Evolutionary conservation across 2,113 vertebrate species (phyloP).

Genomic region (Gobiocypris rarus): DNA sequence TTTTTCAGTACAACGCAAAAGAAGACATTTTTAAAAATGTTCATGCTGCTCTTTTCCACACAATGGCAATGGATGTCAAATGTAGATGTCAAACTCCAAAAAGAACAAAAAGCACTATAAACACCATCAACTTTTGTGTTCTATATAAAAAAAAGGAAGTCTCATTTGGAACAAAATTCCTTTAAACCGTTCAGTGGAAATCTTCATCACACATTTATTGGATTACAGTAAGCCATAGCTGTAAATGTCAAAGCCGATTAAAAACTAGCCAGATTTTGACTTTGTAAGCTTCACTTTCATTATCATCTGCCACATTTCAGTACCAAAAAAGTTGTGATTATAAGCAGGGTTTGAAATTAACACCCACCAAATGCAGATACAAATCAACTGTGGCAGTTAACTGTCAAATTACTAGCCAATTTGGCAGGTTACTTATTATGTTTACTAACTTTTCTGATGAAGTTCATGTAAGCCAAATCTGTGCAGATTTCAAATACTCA

Average conservation of each 20-base stretch:
- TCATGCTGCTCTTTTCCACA: background rate
- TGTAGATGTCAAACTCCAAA: background rate
- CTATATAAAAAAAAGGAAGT: too few relatives aligned
- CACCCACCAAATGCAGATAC: too few relatives aligned
- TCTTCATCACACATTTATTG: background rate
- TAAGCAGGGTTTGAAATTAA: too few relatives aligned
- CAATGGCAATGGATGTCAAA: background rate
- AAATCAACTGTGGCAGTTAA: too few relatives aligned
- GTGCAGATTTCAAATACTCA: too few relatives aligned
- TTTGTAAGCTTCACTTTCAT: background rate
- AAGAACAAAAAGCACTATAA: too few relatives aligned
- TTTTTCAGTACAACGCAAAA: background rate
- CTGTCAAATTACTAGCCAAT: too few relatives aligned
- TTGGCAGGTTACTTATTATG: too few relatives aligned
- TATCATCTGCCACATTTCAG: background rate
- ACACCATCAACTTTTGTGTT: background rate
- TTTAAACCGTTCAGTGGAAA: background rate
- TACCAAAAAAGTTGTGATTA: background rate
- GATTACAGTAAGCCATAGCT: background rate
- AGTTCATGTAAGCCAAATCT: too few relatives aligned
- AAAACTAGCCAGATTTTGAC: background rate
- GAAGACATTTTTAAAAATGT: background rate
- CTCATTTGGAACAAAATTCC: too few relatives aligned
- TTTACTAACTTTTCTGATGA: too few relatives aligned
- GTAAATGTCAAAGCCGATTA: background rate